These are phyloP conservation scores for Vimba vimba DNA, from an alignment of 2,113 vertebrate genomes.

Conservation along the genomic window DNA sequence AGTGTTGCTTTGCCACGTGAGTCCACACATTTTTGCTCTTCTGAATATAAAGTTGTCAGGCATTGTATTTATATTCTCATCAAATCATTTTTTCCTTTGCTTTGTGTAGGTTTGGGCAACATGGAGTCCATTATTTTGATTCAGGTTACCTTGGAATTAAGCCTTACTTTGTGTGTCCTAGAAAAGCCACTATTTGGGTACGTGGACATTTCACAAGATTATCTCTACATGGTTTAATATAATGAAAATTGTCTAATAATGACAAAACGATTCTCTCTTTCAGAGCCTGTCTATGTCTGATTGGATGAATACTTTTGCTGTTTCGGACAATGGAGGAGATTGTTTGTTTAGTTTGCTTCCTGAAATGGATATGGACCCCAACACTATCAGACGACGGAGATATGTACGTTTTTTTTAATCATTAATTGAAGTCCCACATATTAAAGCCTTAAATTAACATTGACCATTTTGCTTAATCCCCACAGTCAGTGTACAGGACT, in stretches of 20 bases:
- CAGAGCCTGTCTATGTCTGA: constrained; percentile 91
- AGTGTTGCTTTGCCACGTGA: constrained; percentile 87
- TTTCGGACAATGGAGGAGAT: constrained; percentile 84
- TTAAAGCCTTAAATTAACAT: background rate
- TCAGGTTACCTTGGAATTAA: constrained; percentile 82
- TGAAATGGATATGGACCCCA: constrained; percentile 69
- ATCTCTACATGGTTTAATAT: background rate
- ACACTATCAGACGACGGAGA: constrained; percentile 83
- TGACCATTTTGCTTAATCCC: background rate
- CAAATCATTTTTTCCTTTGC: background rate
- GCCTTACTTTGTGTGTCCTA: constrained; percentile 82
- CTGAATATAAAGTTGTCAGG: background rate
- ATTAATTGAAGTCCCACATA: constrained; percentile 19
- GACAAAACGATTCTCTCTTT: background rate
- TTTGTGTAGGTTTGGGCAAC: constrained; percentile 77
- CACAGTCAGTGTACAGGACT: constrained; percentile 85
- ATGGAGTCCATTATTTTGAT: constrained; percentile 91
- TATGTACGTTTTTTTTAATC: constrained; percentile 79
- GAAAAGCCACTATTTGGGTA: constrained; percentile 90
- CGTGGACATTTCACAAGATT: constrained; percentile 57
- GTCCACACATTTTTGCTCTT: constrained; percentile 36
- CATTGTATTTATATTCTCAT: background rate
- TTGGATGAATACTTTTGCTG: constrained; percentile 84
- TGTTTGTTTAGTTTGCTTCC: constrained; percentile 83
- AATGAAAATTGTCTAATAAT: background rate